A percentile compares a stretch with the other conserved stretches of the same genome.
phyloP scores from a whole-genome alignment of 2,113 vertebrate species.

The Megaleporinus macrocephalus region DNA sequence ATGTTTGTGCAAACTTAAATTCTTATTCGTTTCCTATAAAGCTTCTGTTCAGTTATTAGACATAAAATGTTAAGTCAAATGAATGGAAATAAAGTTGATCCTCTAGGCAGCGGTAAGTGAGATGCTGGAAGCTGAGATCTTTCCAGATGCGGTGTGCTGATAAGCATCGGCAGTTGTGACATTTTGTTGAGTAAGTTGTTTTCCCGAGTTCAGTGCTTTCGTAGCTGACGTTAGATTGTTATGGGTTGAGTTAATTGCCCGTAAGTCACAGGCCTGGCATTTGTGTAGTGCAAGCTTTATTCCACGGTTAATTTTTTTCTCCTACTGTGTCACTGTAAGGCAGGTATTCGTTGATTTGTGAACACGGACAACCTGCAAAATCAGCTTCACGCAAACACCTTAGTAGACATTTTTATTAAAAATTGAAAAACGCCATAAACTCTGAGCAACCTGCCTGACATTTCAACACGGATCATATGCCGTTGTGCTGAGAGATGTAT shows the following conservation, averaged over 20 bases:
- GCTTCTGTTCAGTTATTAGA: too few relatives aligned
- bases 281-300: slow-evolving; percentile 46
- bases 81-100: too few relatives aligned
- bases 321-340: slow-evolving; percentile 25
- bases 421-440: slow-evolving; percentile 47
- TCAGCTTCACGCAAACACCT: slow-evolving; percentile 58
- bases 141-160: neutral
- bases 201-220: neutral
- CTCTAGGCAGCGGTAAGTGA: neutral
- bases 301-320: too few relatives aligned
- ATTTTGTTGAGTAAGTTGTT: slow-evolving; percentile 37
- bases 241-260: slow-evolving; percentile 56
- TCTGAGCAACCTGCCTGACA: slow-evolving; percentile 49
- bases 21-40: too few relatives aligned
- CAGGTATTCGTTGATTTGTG: slow-evolving; percentile 58
- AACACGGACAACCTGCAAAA: slow-evolving; percentile 55
- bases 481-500: neutral
- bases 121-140: neutral
- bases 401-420: slow-evolving; percentile 25
- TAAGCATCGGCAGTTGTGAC: neutral
- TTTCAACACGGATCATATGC: slow-evolving; percentile 54
- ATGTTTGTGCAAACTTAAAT: too few relatives aligned
- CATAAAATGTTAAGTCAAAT: too few relatives aligned
- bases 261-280: slow-evolving; percentile 23
- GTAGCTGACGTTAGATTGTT: slow-evolving; percentile 48